Base-by-base conservation (phyloP, 2,888 invertebrate genomes). In the Apodemia hepburni region DNA sequence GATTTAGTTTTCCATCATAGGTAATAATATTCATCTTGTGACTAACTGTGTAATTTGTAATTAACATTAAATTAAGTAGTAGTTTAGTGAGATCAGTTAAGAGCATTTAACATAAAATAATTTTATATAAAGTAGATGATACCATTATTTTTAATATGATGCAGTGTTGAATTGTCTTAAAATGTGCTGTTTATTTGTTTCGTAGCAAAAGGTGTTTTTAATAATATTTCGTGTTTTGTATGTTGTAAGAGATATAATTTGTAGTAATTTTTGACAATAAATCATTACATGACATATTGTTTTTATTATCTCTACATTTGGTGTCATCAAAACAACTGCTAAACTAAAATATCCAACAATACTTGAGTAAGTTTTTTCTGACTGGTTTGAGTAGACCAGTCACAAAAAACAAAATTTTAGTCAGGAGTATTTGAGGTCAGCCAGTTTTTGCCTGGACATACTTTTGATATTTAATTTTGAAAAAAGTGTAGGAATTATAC, bases 141-240 rank as follows among this genome's bases (percentile, higher is more conserved):
- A 83, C 86, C 80, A 85, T 87, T 89, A 87, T 87, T 89, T 89
- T 89, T 85, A 85, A 84, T 85, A 86, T 82, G 81, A 85, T 85
- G 79, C 85, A 84, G 87, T 87, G 87, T 86, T 88, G 86, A 88
- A 87, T 79, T 81, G 79, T 82, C 79, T 79, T 80, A 84, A 82
- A 85, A 71, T 73, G 68, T 71, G 71, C 69, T 74, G 71, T 71
- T 75, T 73, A 74, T 78, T 74, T 70, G 67, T 66, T 68, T 68
- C 62, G 64, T 67, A 70, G 66, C 64, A 67, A 68, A 66, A 65
- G 64, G 67, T 68, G 68, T 69, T 69, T 68, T 65, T 70, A 69
- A 69, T 68, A 68, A 69, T 68, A 70, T 70, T 69, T 64, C 68
- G 70, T 69, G 68, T 68, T 70, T 68, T 67, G 65, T 67, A 66